phyloP scores from a whole-genome alignment of 2,888 invertebrate genomes.

The Chrysomela aeneicollis region DNA sequence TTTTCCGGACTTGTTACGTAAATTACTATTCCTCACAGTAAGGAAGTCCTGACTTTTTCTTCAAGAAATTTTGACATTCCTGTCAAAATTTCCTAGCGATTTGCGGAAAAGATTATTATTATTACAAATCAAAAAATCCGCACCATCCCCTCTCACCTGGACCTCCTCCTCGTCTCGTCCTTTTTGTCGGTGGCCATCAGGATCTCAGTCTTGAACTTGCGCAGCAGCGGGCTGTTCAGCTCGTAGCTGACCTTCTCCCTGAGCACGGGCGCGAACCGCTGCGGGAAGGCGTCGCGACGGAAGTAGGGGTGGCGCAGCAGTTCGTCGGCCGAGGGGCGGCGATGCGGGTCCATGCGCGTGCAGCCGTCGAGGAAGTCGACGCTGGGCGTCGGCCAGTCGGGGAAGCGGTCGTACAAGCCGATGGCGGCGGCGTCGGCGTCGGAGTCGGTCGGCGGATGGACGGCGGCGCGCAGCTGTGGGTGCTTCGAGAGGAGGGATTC shows the following conservation, averaged over 20 bases:
- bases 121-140: no score
- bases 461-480: constrained; percentile 60
- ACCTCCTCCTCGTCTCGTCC: constrained; percentile 45
- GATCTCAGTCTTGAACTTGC: constrained; percentile 58
- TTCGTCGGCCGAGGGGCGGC: constrained; percentile 68
- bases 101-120: no score
- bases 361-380: constrained; percentile 63
- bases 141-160: no score
- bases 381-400: constrained; percentile 60
- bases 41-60: no score
- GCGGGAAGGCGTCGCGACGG: constrained; percentile 64
- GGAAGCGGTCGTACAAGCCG: constrained; percentile 58
- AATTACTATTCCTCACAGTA: no score
- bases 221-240: constrained; percentile 65
- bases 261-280: constrained; percentile 72
- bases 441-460: constrained; percentile 48
- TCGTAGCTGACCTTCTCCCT: constrained; percentile 71
- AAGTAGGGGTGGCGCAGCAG: constrained; percentile 63
- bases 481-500: constrained; percentile 62
- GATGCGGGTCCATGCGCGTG: constrained; percentile 71
- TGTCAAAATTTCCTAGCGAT: no score
- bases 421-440: no score
- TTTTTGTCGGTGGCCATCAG: constrained; percentile 57
- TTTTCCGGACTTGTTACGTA: no score
- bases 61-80: no score